Evolutionary conservation across 2,888 invertebrate genomes (phyloP).

Genomic region (Ditula angustiorana): DNA sequence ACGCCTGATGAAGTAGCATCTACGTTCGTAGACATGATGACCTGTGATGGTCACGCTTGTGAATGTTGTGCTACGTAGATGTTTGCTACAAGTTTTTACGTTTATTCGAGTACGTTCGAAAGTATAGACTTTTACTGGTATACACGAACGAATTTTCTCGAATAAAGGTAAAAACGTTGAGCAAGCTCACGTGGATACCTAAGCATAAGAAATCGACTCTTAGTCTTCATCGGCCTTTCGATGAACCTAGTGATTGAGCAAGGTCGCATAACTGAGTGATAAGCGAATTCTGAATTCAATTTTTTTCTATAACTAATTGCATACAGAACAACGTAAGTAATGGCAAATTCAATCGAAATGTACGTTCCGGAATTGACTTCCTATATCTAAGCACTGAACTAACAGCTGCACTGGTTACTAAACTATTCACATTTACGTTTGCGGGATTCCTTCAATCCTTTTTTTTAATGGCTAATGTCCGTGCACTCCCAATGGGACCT

Average conservation of each 20-base stretch:
- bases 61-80: no score
- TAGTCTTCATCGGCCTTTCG: conserved; percentile 7
- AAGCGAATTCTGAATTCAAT: conserved; percentile 8
- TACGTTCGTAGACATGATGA: neutral
- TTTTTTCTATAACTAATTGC: conserved; percentile 2
- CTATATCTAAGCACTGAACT: conserved; percentile 4
- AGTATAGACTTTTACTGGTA: no score
- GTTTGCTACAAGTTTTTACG: no score
- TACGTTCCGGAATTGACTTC: conserved; percentile 3
- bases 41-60: neutral
- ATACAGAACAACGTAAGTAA: neutral
- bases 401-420: conserved; percentile 46
- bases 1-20: neutral
- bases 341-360: neutral
- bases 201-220: no score
- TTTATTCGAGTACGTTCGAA: no score
- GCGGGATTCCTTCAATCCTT: conserved; percentile 24
- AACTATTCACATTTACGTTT: conserved; percentile 38
- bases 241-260: conserved; percentile 11
- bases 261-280: conserved; percentile 10
- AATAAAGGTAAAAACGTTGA: no score
- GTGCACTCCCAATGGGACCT: conserved; percentile 50
- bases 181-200: no score
- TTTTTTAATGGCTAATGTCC: conserved; percentile 28
- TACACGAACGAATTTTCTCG: no score